These are phyloP conservation scores for Colletes gigas DNA, from an alignment of 1,140 invertebrate genomes.

Conservation along the genomic window DNA sequence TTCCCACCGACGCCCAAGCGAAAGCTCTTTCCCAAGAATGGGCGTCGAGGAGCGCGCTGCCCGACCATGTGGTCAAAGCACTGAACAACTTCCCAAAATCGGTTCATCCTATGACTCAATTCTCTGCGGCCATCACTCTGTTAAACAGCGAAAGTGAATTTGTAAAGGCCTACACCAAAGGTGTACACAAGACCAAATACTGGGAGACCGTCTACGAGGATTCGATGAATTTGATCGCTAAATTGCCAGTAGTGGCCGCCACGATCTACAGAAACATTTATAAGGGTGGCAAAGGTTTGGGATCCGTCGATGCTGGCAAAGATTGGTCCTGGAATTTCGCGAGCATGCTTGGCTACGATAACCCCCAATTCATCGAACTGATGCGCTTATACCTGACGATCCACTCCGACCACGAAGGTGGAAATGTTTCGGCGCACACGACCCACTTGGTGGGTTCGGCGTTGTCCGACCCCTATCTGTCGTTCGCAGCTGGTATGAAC, in stretches of 20 bases:
- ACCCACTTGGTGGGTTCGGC: constrained; percentile 97
- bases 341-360: constrained; percentile 95
- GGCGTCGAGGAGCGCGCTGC: constrained; percentile 93
- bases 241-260: constrained; percentile 96
- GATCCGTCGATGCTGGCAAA: constrained; percentile 92
- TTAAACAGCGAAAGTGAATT: constrained; percentile 97
- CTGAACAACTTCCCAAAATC: constrained; percentile 97
- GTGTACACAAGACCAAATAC: constrained; percentile 92
- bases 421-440: constrained; percentile 97
- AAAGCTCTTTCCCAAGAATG: constrained; percentile 94
- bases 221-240: constrained; percentile 97
- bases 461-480: constrained; percentile 96
- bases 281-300: constrained; percentile 90
- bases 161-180: constrained; percentile 93
- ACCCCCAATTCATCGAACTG: constrained; percentile 93
- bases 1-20: constrained; percentile 92
- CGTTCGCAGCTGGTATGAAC: constrained; percentile 96
- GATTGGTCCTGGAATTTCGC: constrained; percentile 98
- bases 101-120: constrained; percentile 98
- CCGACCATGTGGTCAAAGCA: constrained; percentile 96
- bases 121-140: constrained; percentile 94
- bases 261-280: constrained; percentile 90
- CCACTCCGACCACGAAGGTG: constrained; percentile 97
- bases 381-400: constrained; percentile 98
- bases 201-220: constrained; percentile 98